Base-by-base conservation (phyloP, 2,888 invertebrate genomes). In the Lasioglossum villosulum region DNA sequence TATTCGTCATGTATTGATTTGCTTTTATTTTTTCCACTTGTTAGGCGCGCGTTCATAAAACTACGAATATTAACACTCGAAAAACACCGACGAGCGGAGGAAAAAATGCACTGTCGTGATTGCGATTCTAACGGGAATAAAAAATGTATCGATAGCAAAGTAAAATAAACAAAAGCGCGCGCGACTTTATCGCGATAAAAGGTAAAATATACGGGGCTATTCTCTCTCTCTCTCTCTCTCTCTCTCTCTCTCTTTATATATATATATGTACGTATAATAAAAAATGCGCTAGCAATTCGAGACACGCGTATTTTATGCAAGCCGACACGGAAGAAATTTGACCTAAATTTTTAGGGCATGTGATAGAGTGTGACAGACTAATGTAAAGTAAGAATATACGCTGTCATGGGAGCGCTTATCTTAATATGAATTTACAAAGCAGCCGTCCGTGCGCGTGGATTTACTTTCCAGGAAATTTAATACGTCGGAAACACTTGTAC, bases 381-480 rank as follows among this genome's bases (percentile, higher is more conserved):
- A 66, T 66, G 66, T 66, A 34, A 66, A 37, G 66, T 66, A 66
- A 66, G 66, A 37, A 66, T 66, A 66, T 37, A 66, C 23, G 66
- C 66, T 66, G 34, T 66, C 34, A 66, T 4, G 66, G 66, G 66
- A 37, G 8, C 34, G 66, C 66, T 66, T 66, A 66, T 66, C 34
- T 66, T 66, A 66, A 37, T 34, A 66, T 34, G 66, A 66, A 66
- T 66, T 37, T 66, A 34, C 66, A 66, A 34, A 66, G 66, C 66
- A 66, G 19, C 66, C 19, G 23, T 37, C 34, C 66, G 66, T 34
- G 66, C 10, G 42, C 39, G 63, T 19, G 66, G 66, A 66, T 30
- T 66, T 34, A 34, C 66, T 66, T 23, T 66, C 34, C 8, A 10
- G 34, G 34, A 66, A 37, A 66, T 66, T 66, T 66, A 34, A 66